These are phyloP conservation scores for Lymantria monacha DNA, from an alignment of 2,888 invertebrate species.

Conservation along the genomic window DNA sequence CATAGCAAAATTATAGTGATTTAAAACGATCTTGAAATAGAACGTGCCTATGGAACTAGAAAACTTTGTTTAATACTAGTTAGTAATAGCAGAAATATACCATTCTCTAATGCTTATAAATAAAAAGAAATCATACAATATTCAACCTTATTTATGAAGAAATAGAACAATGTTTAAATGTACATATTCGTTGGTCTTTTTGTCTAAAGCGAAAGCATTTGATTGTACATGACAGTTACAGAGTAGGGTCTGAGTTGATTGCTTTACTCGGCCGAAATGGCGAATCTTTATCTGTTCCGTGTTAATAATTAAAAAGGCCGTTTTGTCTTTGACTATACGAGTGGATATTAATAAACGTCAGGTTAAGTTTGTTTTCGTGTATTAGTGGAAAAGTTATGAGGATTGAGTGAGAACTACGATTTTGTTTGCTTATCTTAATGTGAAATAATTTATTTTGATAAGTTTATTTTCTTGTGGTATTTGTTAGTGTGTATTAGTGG, in stretches of 20 bases:
- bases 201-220: conserved; percentile 35
- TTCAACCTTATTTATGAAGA: not conserved
- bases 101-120: conserved; percentile 3
- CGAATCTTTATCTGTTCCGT: conserved; percentile 40
- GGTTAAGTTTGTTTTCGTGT: conserved; percentile 1
- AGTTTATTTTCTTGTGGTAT: too few relatives aligned
- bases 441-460: too few relatives aligned
- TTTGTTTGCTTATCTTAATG: too few relatives aligned
- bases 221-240: conserved; percentile 62
- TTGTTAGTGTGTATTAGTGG: too few relatives aligned
- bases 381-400: not conserved
- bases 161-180: conserved; percentile 4
- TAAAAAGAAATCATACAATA: not conserved
- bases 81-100: conserved; percentile 22
- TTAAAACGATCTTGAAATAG: conserved; percentile 25
- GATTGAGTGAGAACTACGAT: not conserved
- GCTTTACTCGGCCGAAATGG: conserved; percentile 44
- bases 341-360: conserved; percentile 26
- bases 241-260: conserved; percentile 56
- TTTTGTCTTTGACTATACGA: conserved; percentile 27
- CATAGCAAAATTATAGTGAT: conserved; percentile 12
- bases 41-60: conserved; percentile 27
- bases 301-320: conserved; percentile 41
- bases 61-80: conserved; percentile 22
- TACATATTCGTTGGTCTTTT: conserved; percentile 1